Evolutionary conservation across 2,797 vertebrate genomes (phyloP), one percentile per base, ranked within the genome.

Genomic region (Chrosomus eos): DNA sequence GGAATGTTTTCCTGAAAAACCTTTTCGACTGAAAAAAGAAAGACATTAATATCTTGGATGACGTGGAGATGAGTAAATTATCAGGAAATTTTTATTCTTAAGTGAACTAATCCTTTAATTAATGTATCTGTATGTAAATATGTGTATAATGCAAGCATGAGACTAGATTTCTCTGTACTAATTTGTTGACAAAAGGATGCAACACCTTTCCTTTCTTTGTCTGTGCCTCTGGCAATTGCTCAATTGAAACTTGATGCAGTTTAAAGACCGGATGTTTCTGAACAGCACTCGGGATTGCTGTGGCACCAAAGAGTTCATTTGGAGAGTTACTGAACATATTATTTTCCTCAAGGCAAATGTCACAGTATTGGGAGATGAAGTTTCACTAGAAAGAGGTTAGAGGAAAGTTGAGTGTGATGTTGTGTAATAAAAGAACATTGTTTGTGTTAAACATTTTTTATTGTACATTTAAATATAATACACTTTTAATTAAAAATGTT

Each of bases 131-230:
- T 83, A 9, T 79, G n/a, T 11, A 19, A 72, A 58, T 33, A 36
- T 60, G 16, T 68, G 48, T 53, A 31, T 64, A 64, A 43, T 80
- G 43, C 48, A 40, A 74, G 16, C 38, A 2, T 28, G 78, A 70
- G 76, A 60, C 83, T 28, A 64, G 68, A 82, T 86, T 83, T 33
- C 81, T 26, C 70, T 72, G 72, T 72, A 67, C 62, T 43, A 19
- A 33, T 83, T 72, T 70, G 26, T 74, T 58, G 33, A 75, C 72
- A 84, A 40, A 88, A 94, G 96, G 97, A 97, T 97, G 95, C 94
- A 91, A 94, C 96, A 94, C 94, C 95, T 96, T 99, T 98, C 98
- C 97, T 97, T 90, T 94, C 94, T 98, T 98, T 99, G 97, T 98
- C 94, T 90, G 87, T 51, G 26, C 67, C 84, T 87, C 48, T 91